Evolutionary conservation across 2,797 vertebrate genomes (phyloP).

Genomic region (Eurystomus glaucurus): DNA sequence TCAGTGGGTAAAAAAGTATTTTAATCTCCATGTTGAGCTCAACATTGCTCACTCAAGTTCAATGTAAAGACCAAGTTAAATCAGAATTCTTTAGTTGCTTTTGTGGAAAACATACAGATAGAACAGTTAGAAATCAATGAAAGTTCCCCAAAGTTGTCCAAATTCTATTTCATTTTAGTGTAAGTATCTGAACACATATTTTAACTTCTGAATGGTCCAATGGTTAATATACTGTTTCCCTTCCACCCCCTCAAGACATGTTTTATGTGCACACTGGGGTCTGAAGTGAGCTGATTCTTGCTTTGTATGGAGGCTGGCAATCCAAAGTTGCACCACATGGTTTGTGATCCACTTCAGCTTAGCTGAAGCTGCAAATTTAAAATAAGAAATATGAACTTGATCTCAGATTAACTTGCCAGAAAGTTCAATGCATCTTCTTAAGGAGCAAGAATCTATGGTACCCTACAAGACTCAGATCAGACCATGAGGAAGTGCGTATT

Average conservation of each 20-base stretch:
- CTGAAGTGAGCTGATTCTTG: not conserved
- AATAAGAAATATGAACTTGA: not conserved
- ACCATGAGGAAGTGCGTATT: not conserved
- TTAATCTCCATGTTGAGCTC: not conserved
- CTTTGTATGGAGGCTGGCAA: not conserved
- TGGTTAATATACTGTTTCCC: not conserved
- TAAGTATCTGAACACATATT: not conserved
- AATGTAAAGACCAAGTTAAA: not conserved
- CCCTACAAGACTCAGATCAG: not conserved
- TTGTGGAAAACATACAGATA: not conserved
- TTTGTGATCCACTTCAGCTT: not conserved
- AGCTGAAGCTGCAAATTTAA: not conserved
- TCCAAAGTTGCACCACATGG: not conserved
- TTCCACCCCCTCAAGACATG: fast-evolving
- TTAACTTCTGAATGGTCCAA: not conserved
- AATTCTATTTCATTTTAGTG: not conserved
- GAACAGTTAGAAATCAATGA: not conserved
- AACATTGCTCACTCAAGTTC: not conserved
- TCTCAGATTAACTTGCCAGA: not conserved
- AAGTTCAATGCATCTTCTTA: not conserved
- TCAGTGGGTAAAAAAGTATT: not conserved
- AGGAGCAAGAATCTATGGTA: not conserved
- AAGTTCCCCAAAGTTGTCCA: not conserved
- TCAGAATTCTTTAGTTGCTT: not conserved
- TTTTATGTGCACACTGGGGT: not conserved